Conservation (phyloP, 1,140 invertebrate species). For the Acromyrmex charruanus region DNA sequence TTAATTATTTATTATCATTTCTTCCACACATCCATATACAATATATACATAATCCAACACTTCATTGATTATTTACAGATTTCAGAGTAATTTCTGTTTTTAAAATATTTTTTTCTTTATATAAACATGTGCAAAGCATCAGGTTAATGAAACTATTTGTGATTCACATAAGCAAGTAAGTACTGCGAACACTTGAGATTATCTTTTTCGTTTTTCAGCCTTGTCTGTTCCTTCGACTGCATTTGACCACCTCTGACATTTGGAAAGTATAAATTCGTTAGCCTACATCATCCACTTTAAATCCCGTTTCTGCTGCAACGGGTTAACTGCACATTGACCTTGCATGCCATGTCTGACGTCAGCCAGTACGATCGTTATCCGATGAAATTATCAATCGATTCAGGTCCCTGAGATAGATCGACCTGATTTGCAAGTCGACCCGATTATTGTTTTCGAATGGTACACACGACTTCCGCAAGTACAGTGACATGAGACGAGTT, state of each 20-base stretch:
- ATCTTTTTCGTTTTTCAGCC: background rate
- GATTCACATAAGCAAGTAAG: background rate
- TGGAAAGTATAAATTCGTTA: slow-evolving; percentile 57
- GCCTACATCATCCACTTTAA: slow-evolving; percentile 53
- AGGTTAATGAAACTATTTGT: background rate
- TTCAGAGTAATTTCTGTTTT: background rate
- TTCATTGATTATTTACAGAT: background rate
- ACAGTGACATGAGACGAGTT: slow-evolving; percentile 11
- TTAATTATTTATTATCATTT: background rate
- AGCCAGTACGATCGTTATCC: slow-evolving; percentile 47
- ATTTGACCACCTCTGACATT: slow-evolving; percentile 53
- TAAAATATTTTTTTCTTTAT: background rate
- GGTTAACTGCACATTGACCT: slow-evolving; percentile 63
- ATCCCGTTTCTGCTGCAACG: slow-evolving; percentile 51
- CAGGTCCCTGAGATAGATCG: background rate
- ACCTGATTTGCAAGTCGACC: background rate
- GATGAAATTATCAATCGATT: slow-evolving; percentile 53
- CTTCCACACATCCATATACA: background rate
- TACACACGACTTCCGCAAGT: background rate
- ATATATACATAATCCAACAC: background rate
- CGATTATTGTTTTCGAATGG: slow-evolving; percentile 48
- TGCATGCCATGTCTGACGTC: slow-evolving; percentile 45
- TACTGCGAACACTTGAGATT: slow-evolving; percentile 2
- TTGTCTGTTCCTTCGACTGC: background rate
- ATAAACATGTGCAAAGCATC: background rate